Evolutionary conservation across 2,888 invertebrate genomes (phyloP).

Genomic region (Calliphora vomitoria): DNA sequence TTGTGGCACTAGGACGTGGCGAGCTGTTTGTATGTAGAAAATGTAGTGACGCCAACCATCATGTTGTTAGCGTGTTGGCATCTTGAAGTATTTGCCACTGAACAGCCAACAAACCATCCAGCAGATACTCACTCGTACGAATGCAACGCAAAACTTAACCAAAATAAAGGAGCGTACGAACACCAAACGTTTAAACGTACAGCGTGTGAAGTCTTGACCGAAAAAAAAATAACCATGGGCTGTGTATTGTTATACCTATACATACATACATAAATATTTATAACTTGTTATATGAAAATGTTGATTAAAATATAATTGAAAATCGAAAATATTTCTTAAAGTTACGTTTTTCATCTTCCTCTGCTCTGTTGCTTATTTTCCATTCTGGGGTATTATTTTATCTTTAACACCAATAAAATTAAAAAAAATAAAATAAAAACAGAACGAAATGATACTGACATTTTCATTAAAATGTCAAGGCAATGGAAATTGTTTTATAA

Average conservation of each 20-base stretch:
- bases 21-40: constrained; percentile 50
- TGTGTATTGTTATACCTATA: constrained; percentile 35
- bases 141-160: not conserved
- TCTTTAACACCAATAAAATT: constrained; percentile 41
- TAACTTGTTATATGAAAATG: constrained; percentile 51
- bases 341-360: constrained; percentile 31
- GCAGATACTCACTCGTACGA: constrained; percentile 3
- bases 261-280: constrained; percentile 36
- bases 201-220: constrained; percentile 72
- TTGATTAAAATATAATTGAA: constrained; percentile 73
- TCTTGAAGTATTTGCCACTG: constrained; percentile 74
- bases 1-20: constrained; percentile 46
- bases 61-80: constrained; percentile 74
- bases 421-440: constrained; percentile 22
- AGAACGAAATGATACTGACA: constrained; percentile 47
- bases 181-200: constrained; percentile 40
- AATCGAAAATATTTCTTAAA: constrained; percentile 60
- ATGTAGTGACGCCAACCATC: constrained; percentile 72
- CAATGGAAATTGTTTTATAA: constrained; percentile 50
- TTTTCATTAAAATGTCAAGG: constrained; percentile 65
- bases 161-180: constrained; percentile 39
- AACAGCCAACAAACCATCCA: constrained; percentile 59
- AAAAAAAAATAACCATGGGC: constrained; percentile 57
- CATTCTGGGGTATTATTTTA: constrained; percentile 42
- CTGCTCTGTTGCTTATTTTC: not conserved